phyloP scores from a whole-genome alignment of 2,888 invertebrate genomes.

The Pedicia rivosa region DNA sequence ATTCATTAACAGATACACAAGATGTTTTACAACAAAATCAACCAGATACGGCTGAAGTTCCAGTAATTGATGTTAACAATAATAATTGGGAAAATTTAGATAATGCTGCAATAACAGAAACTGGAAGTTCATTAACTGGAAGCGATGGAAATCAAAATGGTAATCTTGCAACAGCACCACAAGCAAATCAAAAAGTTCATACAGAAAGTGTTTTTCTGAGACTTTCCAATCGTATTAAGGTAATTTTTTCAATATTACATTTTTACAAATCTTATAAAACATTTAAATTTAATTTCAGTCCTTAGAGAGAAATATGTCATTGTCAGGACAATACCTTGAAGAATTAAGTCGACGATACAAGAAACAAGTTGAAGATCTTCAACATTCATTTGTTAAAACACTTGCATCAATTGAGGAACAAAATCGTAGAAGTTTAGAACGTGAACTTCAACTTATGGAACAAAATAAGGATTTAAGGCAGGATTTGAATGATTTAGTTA shows the following conservation, averaged over 20 bases:
- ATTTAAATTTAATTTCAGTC: slow-evolving; percentile 38
- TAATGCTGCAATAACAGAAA: slow-evolving; percentile 11
- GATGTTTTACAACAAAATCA: neutral
- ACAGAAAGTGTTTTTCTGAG: slow-evolving; percentile 94
- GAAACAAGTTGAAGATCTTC: slow-evolving; percentile 92
- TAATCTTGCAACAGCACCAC: slow-evolving; percentile 8
- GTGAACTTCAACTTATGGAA: slow-evolving; percentile 65
- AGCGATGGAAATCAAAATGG: neutral
- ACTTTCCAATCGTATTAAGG: slow-evolving; percentile 89
- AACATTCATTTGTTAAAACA: slow-evolving; percentile 65
- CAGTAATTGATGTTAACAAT: neutral
- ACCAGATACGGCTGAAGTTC: neutral
- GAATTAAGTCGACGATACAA: slow-evolving; percentile 90
- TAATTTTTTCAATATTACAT: slow-evolving; percentile 19
- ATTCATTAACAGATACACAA: neutral
- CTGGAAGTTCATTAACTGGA: slow-evolving; percentile 8
- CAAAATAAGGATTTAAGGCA: slow-evolving; percentile 53
- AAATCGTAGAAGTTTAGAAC: slow-evolving; percentile 46
- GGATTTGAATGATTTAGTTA: slow-evolving; percentile 44
- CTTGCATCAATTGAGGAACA: slow-evolving; percentile 57
- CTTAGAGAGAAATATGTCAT: slow-evolving; percentile 90
- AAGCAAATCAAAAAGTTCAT: slow-evolving; percentile 32
- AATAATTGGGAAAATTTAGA: slow-evolving; percentile 26
- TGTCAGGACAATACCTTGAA: slow-evolving; percentile 91
- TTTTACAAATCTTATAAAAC: too few relatives aligned